A percentile compares a stretch with the other conserved stretches of the same genome.
phyloP scores from a whole-genome alignment of 23 tunicate species.

The Oikopleura vanhoeffeni region DNA sequence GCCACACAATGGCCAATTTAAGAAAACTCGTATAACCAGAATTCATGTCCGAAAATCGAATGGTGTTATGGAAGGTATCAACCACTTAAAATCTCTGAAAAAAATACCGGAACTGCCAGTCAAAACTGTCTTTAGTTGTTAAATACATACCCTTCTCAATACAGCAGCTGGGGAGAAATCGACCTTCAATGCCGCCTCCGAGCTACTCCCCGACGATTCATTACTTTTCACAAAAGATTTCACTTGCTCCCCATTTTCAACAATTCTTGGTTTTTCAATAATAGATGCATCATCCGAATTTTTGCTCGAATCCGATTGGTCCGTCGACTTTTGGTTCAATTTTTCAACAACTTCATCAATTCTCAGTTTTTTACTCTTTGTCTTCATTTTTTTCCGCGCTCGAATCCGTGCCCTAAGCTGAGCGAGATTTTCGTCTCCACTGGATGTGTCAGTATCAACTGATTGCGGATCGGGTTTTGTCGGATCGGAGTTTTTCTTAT shows the following conservation, averaged over 20 bases:
- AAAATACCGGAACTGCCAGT: too few relatives aligned
- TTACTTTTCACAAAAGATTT: not conserved
- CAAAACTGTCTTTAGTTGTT: too few relatives aligned
- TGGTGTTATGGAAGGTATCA: too few relatives aligned
- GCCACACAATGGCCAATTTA: too few relatives aligned
- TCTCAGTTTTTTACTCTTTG: not conserved
- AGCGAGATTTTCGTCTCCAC: not conserved
- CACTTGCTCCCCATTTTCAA: not conserved
- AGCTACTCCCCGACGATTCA: not conserved
- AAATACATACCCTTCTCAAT: not conserved
- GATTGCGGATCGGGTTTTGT: too few relatives aligned
- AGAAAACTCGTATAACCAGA: too few relatives aligned
- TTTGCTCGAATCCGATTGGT: not conserved
- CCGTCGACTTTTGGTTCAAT: not conserved
- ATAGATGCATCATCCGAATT: not conserved
- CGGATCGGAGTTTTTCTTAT: too few relatives aligned
- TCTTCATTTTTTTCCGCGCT: not conserved
- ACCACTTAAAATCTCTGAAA: too few relatives aligned
- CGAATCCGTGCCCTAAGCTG: not conserved
- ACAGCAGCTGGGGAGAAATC: not conserved
- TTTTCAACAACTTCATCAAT: not conserved
- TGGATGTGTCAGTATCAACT: not conserved
- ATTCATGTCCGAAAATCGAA: too few relatives aligned
- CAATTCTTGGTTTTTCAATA: not conserved
- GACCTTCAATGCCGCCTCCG: not conserved